These are phyloP conservation scores for Lycodopsis pacificus DNA, from an alignment of 2,797 vertebrate genomes.

Conservation along the genomic window DNA sequence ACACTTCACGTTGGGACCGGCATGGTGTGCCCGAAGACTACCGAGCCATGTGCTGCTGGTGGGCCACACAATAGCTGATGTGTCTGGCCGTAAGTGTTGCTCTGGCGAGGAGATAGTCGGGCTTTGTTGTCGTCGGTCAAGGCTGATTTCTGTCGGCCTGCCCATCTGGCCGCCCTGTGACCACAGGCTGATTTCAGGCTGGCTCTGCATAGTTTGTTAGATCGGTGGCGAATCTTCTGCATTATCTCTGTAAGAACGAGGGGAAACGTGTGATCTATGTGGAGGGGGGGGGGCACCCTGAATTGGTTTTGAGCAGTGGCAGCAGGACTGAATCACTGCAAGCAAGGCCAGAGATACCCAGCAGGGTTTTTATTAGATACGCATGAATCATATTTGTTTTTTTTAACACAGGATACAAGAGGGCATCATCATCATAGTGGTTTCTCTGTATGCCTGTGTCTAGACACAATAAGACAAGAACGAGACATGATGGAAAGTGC, in stretches of 20 bases:
- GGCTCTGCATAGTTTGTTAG: slow-evolving; percentile 27
- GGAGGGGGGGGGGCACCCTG: slow-evolving; percentile 6
- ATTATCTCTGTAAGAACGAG: slow-evolving; percentile 20
- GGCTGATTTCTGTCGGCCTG: slow-evolving; percentile 62
- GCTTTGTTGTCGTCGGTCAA: slow-evolving; percentile 71
- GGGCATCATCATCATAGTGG: no score
- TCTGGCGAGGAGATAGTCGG: slow-evolving; percentile 62
- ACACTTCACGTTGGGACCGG: slow-evolving; percentile 42
- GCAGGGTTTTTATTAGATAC: neutral
- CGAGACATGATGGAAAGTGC: neutral
- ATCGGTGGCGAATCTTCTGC: slow-evolving; percentile 13
- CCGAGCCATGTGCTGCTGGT: slow-evolving; percentile 62
- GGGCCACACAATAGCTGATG: slow-evolving; percentile 68
- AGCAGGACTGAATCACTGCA: neutral
- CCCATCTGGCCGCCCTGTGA: slow-evolving; percentile 51
- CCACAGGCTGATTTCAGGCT: slow-evolving; percentile 38
- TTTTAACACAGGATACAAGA: neutral
- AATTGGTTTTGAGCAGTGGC: neutral
- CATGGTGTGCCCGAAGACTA: slow-evolving; percentile 69
- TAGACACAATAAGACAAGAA: slow-evolving; percentile 2
- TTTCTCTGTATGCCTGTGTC: neutral
- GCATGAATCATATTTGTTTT: neutral
- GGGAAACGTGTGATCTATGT: neutral
- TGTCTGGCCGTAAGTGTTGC: slow-evolving; percentile 68
- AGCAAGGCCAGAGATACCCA: neutral